Evolutionary conservation across 2,797 vertebrate genomes (phyloP), one percentile per base, ranked within the genome.

Genomic region (Rachycentron canadum): DNA sequence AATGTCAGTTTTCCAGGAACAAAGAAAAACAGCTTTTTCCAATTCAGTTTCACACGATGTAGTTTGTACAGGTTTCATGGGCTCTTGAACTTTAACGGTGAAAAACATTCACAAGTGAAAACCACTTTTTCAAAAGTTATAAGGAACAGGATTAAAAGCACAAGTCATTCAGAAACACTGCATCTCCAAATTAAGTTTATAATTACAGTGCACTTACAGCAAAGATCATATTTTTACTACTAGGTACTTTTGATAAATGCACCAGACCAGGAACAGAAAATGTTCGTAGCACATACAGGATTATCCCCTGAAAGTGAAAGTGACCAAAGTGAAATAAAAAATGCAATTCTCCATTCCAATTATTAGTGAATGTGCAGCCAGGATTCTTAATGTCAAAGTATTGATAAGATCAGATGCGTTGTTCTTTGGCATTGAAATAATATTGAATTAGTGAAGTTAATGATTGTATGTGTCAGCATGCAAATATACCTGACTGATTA

Each of bases 371-470:
- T 17, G 38, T 58, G 12, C 8, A 28, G 28, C 8, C 17, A 34
- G 9, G 5, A 30, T 23, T 66, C 23, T 65, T 17, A 47, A 63
- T 38, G 36, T 61, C 34, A 34, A 12, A 49, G 21, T 21, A 13
- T 49, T 25, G 16, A 60, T 60, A 16, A 50, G 59, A 52, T 66
- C 4, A 14, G 1, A 0, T 8, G 36, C 6, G 60, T 69, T 69
- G 55, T 34, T 79, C 21, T 69, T 58, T 69, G n/a, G 66, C 50
- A 47, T 12, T 25, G 38, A 12, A 50, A 25, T 4, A 28, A 26
- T 5, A 30, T 12, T 21, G 25, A 68, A 65, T 88, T 74, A 82
- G 58, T 23, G 2, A 47, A 25, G 34, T 86, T 68, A 73, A 76
- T 76, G 2, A 50, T n/a, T 45, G 4, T 8, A 34, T 21, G 36